Evolutionary conservation across 2,113 vertebrate species (phyloP), one percentile per base, ranked within the genome.

Genomic region (Tragulus kanchil): DNA sequence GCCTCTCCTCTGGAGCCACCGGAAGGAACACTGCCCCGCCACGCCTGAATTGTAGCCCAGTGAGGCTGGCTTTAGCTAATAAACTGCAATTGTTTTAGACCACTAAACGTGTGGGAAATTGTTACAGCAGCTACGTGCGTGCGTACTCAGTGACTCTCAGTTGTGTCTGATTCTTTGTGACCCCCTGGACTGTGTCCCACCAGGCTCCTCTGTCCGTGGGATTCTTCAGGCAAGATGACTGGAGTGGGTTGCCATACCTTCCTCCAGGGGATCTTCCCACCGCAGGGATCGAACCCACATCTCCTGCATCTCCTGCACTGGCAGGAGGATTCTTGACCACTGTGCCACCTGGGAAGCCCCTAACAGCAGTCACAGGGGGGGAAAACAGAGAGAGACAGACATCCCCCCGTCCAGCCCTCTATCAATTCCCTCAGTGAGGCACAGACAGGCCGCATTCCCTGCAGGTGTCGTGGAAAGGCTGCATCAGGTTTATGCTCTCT

Each of bases 341-440:
- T 13, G 36, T 0, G 2, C 36, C 69, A 45, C 19, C 2, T 0
- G 19, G 10, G 69, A 71, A 71, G 69, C 10, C 1, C 69, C 69
- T 31, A 12, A 84, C 1, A 50, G 77, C 28, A 71, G 77, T n/a
- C 59, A 52, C 4, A 71, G 61, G 59, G 89, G 25, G 50, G 2
- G n/a, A 36, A 73, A 0, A 58, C 31, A 61, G 2, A 69, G 25
- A 14, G 5, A 58, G 65, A 23, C 2, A 45, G n/a, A 23, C n/a
- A 52, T 10, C 17, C 8, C 50, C 62, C 0, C 0, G 13, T 23
- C 36, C 59, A 77, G 79, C 45, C 59, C 42, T 8, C 9, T 2
- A 1, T 26, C 28, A 4, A 59, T 48, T 26, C 58, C 62, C 26
- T 45, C 0, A 54, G 50, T 1, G 8, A 81, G 52, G 25, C 0